A percentile compares a stretch with the other conserved stretches of the same genome.
phyloP scores from a whole-genome alignment of 2,797 vertebrate genomes.

The Oceanodroma leucorhoa region DNA sequence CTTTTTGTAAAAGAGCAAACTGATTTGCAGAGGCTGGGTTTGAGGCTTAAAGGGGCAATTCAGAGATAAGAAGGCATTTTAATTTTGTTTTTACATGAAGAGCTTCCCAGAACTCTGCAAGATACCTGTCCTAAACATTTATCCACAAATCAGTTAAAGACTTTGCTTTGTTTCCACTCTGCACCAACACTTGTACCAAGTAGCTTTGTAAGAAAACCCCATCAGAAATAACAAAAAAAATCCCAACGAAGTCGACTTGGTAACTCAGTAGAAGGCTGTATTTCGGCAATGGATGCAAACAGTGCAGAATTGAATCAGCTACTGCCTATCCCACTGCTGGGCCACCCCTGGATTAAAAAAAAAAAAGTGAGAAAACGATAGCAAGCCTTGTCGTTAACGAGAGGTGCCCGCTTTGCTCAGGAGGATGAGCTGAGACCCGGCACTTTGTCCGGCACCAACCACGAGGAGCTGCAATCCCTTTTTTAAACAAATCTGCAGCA shows the following conservation, averaged over 20 bases:
- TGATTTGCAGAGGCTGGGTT: not conserved
- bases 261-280: not conserved
- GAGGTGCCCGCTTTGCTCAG: not conserved
- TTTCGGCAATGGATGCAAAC: not conserved
- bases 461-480: not conserved
- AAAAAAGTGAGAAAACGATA: not conserved
- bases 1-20: not conserved
- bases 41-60: not conserved
- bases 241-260: not conserved
- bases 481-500: not conserved
- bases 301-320: not conserved
- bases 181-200: not conserved
- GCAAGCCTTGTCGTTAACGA: not conserved
- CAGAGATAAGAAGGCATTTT: not conserved
- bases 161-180: not conserved
- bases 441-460: not conserved
- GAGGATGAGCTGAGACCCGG: not conserved
- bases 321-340: not conserved
- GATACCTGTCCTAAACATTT: not conserved
- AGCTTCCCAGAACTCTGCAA: not conserved
- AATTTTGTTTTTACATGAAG: not conserved
- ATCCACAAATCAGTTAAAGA: not conserved
- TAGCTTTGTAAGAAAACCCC: not conserved
- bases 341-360: not conserved
- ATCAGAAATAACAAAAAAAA: not conserved